Evolutionary conservation across 2,113 vertebrate species (phyloP).

Genomic region (Calonectris borealis): DNA sequence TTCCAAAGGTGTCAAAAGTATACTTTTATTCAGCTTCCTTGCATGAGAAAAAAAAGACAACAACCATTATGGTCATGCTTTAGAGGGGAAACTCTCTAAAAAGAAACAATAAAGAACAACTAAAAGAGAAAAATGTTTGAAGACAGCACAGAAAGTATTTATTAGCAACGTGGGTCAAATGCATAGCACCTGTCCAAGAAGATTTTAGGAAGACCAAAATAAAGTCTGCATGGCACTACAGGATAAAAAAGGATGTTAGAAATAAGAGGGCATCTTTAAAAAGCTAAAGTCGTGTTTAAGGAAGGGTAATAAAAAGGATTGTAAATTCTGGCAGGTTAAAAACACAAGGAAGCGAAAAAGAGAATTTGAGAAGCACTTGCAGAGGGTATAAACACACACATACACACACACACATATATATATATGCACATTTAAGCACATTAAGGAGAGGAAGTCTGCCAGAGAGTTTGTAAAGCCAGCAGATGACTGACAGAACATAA

Average conservation of each 20-base stretch:
- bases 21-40: not conserved
- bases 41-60: not conserved
- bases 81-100: not conserved
- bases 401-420: not conserved
- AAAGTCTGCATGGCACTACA: not conserved
- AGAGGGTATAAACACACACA: not conserved
- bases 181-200: not conserved
- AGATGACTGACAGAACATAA: not conserved
- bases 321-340: not conserved
- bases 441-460: not conserved
- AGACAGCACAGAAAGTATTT: not conserved
- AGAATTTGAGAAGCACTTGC: not conserved
- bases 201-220: not conserved
- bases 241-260: not conserved
- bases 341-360: not conserved
- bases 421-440: not conserved
- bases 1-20: not conserved
- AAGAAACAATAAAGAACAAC: not conserved
- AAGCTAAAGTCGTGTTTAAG: not conserved
- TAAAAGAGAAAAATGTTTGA: not conserved
- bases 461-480: not conserved
- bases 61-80: not conserved
- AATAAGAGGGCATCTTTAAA: not conserved
- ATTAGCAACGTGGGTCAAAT: not conserved
- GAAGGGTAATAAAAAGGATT: not conserved